Evolutionary conservation across 2,113 vertebrate species (phyloP), one percentile per base, ranked within the genome.

Genomic region (Alosa alosa): DNA sequence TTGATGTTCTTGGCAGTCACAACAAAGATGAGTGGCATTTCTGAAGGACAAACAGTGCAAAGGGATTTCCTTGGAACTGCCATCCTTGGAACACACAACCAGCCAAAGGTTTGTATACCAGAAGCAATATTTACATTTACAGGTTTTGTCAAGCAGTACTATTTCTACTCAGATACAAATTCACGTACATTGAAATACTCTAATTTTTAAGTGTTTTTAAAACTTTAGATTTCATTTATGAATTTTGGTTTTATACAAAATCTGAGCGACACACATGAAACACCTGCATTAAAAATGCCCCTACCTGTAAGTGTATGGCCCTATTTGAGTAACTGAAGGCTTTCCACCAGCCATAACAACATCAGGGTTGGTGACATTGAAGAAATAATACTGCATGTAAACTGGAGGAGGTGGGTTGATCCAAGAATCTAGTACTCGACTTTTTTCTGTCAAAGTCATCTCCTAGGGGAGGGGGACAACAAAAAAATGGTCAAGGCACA

Each of bases 351-450:
- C 88, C 41, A 98, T 88, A 87, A 99, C 95, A 90, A 96, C 97
- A n/a, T 96, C 88, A 25, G 97, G 96, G 64, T 99, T 99, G 86
- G 96, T 96, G 87, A 99, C 94, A 0, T 99, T 99, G 89, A 99
- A 99, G 88, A 99, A 98, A 92, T 97, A 99, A 94, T 99, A 98
- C 94, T 99, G 97, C 94, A 96, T 96, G 87, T 98, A 97, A 89
- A 99, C 96, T 0, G 97, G 96, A 0, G 97, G 94, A 1, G 98
- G 96, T 10, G 98, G 97, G 78, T 97, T 96, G 93, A 96, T 96
- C 98, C 98, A 99, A n/a, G 93, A 87, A 83, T 97, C 93, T 86
- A 98, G 97, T 84, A 96, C 84, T 85, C 95, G 95, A 0, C 97
- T 97, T 81, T 96, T 97, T 49, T 99, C 96, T 57, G 93, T 96